Conservation (phyloP, 1,140 invertebrate genomes). For the Phocides pigmalion region DNA sequence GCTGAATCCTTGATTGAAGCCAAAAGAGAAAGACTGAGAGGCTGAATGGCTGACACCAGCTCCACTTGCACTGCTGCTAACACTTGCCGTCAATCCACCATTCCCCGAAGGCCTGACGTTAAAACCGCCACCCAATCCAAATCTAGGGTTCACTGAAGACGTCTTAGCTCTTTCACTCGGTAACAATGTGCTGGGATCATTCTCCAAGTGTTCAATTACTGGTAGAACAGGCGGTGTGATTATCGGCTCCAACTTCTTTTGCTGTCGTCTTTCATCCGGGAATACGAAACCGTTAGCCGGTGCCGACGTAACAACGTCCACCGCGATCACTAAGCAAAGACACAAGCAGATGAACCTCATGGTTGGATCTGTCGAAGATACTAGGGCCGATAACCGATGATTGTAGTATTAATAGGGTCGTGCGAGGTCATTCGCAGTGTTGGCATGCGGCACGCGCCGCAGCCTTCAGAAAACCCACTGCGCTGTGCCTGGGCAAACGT, state of each 20-base stretch:
- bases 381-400: slow-evolving; percentile 62
- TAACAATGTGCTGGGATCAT: slow-evolving; percentile 71
- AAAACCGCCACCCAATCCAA: slow-evolving; percentile 61
- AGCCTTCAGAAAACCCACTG: slow-evolving; percentile 83
- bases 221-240: slow-evolving; percentile 75
- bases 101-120: slow-evolving; percentile 63
- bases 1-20: slow-evolving; percentile 76
- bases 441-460: slow-evolving; percentile 80
- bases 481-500: slow-evolving; percentile 58
- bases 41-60: slow-evolving; percentile 68
- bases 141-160: slow-evolving; percentile 55
- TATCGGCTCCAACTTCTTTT: slow-evolving; percentile 68
- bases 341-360: slow-evolving; percentile 66
- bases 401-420: slow-evolving; percentile 79
- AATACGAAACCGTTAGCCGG: slow-evolving; percentile 69
- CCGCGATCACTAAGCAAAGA: slow-evolving; percentile 47
- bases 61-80: slow-evolving; percentile 69
- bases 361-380: slow-evolving; percentile 54
- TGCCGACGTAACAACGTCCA: slow-evolving; percentile 41
- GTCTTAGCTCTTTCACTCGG: slow-evolving; percentile 53
- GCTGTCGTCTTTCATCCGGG: slow-evolving; percentile 59
- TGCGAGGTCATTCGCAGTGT: slow-evolving; percentile 68
- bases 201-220: slow-evolving; percentile 72
- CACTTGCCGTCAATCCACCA: slow-evolving; percentile 66
- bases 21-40: slow-evolving; percentile 75